Evolutionary conservation across 2,113 vertebrate species (phyloP).

Genomic region (Psophia crepitans): DNA sequence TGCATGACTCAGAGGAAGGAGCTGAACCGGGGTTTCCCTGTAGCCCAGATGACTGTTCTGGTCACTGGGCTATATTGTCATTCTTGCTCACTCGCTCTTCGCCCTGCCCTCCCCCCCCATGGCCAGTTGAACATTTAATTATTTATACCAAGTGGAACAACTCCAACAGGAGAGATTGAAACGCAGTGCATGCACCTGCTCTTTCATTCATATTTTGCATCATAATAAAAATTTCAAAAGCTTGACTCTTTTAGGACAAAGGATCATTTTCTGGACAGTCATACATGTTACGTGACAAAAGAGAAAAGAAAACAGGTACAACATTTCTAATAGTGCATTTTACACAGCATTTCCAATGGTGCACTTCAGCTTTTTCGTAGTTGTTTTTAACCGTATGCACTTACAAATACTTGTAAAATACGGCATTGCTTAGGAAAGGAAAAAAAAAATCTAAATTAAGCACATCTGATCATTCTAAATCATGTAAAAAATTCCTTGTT

Average conservation of each 20-base stretch:
- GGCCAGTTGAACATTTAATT: slow-evolving; percentile 8
- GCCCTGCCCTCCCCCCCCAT: no score
- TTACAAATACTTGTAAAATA: not conserved
- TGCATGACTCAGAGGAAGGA: not conserved
- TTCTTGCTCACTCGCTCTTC: not conserved
- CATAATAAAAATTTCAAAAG: slow-evolving; percentile 39
- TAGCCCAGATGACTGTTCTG: not conserved
- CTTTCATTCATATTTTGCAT: slow-evolving; percentile 19
- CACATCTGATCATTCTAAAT: not conserved
- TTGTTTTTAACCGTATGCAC: not conserved
- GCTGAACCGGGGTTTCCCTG: not conserved
- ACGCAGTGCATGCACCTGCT: not conserved
- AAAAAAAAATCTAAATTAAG: not conserved
- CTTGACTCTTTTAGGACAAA: not conserved
- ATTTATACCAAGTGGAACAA: slow-evolving; percentile 20
- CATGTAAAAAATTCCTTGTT: not conserved
- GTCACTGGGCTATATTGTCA: not conserved
- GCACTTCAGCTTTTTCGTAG: not conserved
- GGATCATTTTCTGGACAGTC: not conserved
- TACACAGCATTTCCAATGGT: not conserved
- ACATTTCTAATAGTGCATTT: not conserved
- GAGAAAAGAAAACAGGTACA: not conserved
- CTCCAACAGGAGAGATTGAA: slow-evolving; percentile 17
- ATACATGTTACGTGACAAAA: not conserved
- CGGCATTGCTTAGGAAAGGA: not conserved